phyloP scores from a whole-genome alignment of 2,797 vertebrate species.

The Simalia tracyae region DNA sequence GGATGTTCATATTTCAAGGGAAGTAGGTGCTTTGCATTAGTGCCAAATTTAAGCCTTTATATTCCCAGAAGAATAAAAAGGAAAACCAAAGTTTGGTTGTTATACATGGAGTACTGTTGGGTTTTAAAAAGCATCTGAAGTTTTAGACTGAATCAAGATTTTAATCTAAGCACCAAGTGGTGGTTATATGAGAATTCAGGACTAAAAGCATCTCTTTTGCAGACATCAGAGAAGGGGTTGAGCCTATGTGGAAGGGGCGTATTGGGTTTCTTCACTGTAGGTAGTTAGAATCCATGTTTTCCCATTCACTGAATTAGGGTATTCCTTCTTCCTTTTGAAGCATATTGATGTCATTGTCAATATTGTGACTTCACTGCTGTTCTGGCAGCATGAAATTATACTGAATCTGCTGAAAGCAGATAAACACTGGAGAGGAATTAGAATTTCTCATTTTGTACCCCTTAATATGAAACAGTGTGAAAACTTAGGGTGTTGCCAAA shows the following conservation, averaged over 20 bases:
- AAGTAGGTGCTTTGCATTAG: slow-evolving; percentile 72
- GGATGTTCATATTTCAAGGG: slow-evolving; percentile 71
- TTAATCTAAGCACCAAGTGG: neutral
- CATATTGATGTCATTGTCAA: slow-evolving; percentile 8
- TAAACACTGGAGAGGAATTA: neutral
- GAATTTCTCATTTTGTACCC: neutral
- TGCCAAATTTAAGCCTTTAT: slow-evolving; percentile 71
- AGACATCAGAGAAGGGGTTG: neutral
- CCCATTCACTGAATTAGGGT: slow-evolving; percentile 54
- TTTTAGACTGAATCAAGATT: neutral
- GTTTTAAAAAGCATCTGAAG: neutral
- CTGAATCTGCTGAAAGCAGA: neutral
- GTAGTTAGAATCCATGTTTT: slow-evolving; percentile 42
- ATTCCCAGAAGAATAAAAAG: slow-evolving; percentile 62
- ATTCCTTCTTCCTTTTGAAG: slow-evolving; percentile 41
- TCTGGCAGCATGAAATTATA: slow-evolving; percentile 7
- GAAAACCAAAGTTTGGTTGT: slow-evolving; percentile 49
- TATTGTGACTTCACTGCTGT: neutral
- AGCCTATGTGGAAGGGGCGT: neutral
- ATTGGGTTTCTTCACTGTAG: neutral
- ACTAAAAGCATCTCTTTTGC: neutral
- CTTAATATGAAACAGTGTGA: slow-evolving; percentile 14
- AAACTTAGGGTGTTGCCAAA: slow-evolving; percentile 42
- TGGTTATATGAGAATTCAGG: neutral
- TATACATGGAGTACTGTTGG: neutral